Conservation (phyloP, 2,888 invertebrate genomes). For the Pediacus dermestoides region DNA sequence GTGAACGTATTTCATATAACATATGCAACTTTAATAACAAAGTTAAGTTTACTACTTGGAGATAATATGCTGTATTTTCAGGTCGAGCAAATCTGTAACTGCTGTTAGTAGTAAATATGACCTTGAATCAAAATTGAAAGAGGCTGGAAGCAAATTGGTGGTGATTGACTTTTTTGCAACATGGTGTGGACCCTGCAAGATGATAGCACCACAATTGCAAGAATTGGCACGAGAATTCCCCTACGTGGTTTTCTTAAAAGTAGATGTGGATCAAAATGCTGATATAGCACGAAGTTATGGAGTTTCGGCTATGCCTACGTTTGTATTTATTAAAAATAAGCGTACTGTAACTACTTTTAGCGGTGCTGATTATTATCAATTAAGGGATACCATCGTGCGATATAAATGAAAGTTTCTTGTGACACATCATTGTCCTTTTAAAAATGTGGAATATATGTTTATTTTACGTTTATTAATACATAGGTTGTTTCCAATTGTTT, state of each 20-base stretch:
- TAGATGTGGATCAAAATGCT: constrained; percentile 83
- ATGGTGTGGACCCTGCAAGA: constrained; percentile 89
- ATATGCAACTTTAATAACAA: too few relatives aligned
- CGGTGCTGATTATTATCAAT: constrained; percentile 71
- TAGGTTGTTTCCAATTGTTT: too few relatives aligned
- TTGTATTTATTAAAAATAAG: constrained; percentile 73
- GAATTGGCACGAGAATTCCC: constrained; percentile 59
- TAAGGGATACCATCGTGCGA: constrained; percentile 58
- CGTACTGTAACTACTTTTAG: constrained; percentile 66
- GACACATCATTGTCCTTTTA: constrained; percentile 1
- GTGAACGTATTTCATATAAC: too few relatives aligned
- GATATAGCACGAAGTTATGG: constrained; percentile 72
- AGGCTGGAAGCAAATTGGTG: constrained; percentile 76
- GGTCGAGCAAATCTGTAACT: constrained; percentile 19
- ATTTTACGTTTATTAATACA: background rate
- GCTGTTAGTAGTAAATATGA: constrained; percentile 55
- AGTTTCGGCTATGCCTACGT: constrained; percentile 83
- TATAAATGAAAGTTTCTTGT: constrained; percentile 36
- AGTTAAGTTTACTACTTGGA: constrained; percentile 25
- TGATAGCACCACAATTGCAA: constrained; percentile 76
- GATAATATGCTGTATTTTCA: constrained; percentile 13
- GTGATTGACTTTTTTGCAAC: constrained; percentile 85
- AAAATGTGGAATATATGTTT: constrained; percentile 2
- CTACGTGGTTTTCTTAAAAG: constrained; percentile 48
- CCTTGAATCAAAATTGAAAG: constrained; percentile 62